Evolutionary conservation across 1,140 invertebrate species (phyloP).

Genomic region (Dendroctonus valens): DNA sequence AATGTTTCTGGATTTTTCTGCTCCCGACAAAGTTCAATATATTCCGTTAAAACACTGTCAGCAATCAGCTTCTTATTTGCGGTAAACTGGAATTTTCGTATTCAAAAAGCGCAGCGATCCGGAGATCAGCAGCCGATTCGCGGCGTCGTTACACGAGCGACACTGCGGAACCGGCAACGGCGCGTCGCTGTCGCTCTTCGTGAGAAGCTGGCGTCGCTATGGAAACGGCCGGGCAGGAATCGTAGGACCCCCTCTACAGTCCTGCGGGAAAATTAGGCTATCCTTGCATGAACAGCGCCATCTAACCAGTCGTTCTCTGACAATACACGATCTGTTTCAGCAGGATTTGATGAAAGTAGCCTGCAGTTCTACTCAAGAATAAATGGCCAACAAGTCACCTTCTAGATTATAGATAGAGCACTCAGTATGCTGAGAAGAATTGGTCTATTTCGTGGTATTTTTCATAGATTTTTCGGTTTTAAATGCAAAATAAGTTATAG

Average conservation of each 20-base stretch:
- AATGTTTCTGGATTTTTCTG: no score
- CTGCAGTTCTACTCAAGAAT: no score
- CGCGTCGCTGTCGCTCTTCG: conserved; percentile 22
- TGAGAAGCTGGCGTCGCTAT: conserved; percentile 40
- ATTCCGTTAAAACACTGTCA: neutral
- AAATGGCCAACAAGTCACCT: no score
- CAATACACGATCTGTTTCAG: no score
- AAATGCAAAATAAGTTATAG: no score
- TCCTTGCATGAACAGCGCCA: neutral
- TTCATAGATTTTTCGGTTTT: no score
- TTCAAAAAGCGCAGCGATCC: conserved; percentile 21
- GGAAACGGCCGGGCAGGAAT: conserved; percentile 40
- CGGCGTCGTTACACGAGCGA: conserved; percentile 18
- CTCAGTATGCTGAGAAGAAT: no score
- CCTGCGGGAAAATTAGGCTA: neutral
- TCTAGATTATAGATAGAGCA: no score
- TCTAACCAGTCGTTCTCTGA: no score
- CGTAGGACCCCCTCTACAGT: conserved; percentile 28
- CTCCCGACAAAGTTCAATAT: no score
- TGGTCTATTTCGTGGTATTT: no score
- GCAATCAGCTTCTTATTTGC: conserved; percentile 6
- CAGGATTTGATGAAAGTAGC: no score
- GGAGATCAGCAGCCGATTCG: conserved; percentile 13
- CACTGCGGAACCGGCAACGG: conserved; percentile 39
- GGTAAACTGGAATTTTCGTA: conserved; percentile 12